Base-by-base conservation (phyloP, 2,797 vertebrate species). In the Strix occidentalis region DNA sequence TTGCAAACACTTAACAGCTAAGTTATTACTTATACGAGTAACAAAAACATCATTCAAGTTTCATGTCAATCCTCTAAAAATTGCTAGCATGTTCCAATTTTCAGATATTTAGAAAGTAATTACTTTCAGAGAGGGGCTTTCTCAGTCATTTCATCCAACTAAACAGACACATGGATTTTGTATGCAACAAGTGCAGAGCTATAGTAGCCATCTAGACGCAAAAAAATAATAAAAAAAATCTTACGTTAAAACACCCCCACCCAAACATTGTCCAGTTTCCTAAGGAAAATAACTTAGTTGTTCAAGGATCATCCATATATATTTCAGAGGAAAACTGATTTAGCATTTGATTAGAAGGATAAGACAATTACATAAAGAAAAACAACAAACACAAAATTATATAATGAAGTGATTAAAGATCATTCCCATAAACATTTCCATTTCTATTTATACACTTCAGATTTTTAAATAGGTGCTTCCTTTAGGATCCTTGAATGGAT, bases 61-160 rank as follows among this genome's bases (percentile, higher is more conserved):
- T 63, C 24, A 16, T 13, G 16, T 65, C 68, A 72, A 51, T 43
- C 41, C 46, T 45, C 33, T 61, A 57, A 68, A 75, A 39, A 70
- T 8, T 2, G 1, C n/a, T 53, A 43, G 33, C 29, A 80, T 3
- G 0, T 72, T 69, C 33, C 21, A 53, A 5, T 58, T 72, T 21
- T 61, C 66, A 82, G 50, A 37, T 35, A 75, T 66, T 72, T 79
- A 77, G 54, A 58, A 92, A 64, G 1, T 9, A 10, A 25, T 9
- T 91, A 79, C 56, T 78, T 39, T 46, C 7, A 2, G 61, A 88
- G 50, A 21, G 24, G 10, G 10, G 13, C 19, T 41, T 56, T 61
- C 39, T 46, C n/a, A 37, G 54, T 28, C 65, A 70, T 64, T 53
- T 54, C 1, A 6, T 63, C 24, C 24, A 65, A 37, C n/a, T 66